phyloP scores from a whole-genome alignment of 2,888 invertebrate genomes.

The Neocrepidodera transversa region DNA sequence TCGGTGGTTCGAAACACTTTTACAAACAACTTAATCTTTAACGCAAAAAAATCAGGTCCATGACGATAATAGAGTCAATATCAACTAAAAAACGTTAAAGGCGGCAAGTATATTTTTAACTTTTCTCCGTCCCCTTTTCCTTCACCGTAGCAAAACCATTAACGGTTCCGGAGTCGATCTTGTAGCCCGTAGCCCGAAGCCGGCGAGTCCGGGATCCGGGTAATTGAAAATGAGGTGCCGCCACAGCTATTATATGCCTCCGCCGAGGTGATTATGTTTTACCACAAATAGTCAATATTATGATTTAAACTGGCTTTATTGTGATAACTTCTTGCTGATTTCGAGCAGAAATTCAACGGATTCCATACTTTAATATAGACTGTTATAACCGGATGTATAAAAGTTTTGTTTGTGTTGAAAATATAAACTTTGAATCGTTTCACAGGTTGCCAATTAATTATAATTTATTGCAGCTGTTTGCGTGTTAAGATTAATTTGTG shows the following conservation, averaged over 20 bases:
- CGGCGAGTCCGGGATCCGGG: slow-evolving; percentile 35
- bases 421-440: not conserved
- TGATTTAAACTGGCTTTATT: slow-evolving; percentile 36
- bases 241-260: slow-evolving; percentile 42
- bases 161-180: slow-evolving; percentile 35
- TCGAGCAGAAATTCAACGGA: slow-evolving; percentile 13
- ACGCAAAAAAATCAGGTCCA: no score
- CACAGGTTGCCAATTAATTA: not conserved
- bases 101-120: slow-evolving; percentile 18
- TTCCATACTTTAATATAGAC: no score
- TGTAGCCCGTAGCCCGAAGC: slow-evolving; percentile 30
- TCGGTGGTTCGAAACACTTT: no score
- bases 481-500: not conserved
- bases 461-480: not conserved
- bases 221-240: slow-evolving; percentile 49
- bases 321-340: slow-evolving; percentile 29
- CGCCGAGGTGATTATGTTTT: slow-evolving; percentile 41
- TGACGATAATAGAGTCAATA: no score
- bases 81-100: slow-evolving; percentile 3
- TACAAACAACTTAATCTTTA: no score
- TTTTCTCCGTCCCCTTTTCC: slow-evolving; percentile 18
- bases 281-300: slow-evolving; percentile 42
- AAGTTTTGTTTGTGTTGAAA: not conserved
- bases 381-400: not conserved
- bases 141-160: slow-evolving; percentile 21